Evolutionary conservation across 2,888 invertebrate species (phyloP).

Genomic region (Amphipyra berbera): DNA sequence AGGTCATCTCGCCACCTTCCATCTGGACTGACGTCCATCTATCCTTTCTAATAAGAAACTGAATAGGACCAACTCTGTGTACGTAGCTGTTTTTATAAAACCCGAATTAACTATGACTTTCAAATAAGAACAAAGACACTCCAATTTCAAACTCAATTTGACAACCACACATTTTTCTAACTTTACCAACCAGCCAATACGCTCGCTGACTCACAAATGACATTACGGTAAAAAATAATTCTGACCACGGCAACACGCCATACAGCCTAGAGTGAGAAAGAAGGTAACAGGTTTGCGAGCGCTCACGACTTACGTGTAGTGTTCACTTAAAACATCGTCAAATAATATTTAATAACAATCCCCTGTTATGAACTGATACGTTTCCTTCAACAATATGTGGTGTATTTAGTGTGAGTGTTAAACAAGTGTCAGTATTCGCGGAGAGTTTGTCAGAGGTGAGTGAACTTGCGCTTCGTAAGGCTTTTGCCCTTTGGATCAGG

Average conservation of each 20-base stretch:
- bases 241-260: conserved; percentile 70
- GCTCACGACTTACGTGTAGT: conserved; percentile 69
- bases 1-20: too few relatives aligned
- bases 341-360: conserved; percentile 81
- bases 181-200: conserved; percentile 1
- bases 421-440: conserved; percentile 66
- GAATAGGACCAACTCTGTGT: conserved; percentile 2
- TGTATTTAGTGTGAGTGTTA: conserved; percentile 64
- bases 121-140: conserved; percentile 22
- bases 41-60: conserved; percentile 29
- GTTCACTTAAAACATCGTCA: conserved; percentile 74
- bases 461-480: conserved; percentile 77
- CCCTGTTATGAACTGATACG: conserved; percentile 69
- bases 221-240: conserved; percentile 45
- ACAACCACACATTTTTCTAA: conserved; percentile 20
- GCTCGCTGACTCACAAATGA: conserved; percentile 34
- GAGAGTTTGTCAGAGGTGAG: conserved; percentile 72
- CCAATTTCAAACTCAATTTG: conserved; percentile 36
- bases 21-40: too few relatives aligned
- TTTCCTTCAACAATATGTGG: conserved; percentile 64
- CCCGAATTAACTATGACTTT: background rate
- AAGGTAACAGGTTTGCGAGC: conserved; percentile 77
- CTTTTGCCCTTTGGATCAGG: conserved; percentile 75
- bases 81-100: too few relatives aligned
- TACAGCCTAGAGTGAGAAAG: conserved; percentile 78